phyloP scores from a whole-genome alignment of 1,140 invertebrate genomes.

The Coptotermes formosanus region DNA sequence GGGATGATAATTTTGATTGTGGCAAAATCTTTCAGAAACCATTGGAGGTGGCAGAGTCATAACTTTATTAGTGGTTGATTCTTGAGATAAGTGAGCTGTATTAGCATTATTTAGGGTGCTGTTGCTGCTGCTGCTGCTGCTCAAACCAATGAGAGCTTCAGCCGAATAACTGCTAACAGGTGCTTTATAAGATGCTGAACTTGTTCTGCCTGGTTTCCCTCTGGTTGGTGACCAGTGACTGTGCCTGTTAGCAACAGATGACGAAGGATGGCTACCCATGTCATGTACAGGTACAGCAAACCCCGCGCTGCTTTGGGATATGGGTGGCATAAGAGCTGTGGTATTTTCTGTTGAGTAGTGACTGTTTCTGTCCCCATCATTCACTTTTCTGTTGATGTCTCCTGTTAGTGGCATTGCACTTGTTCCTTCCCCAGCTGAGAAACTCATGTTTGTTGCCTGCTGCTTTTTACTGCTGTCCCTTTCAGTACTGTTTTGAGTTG shows the following conservation, averaged over 20 bases:
- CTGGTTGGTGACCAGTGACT: slow-evolving; percentile 39
- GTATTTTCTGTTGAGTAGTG: neutral
- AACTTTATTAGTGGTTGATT: slow-evolving; percentile 24
- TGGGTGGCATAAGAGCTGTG: neutral
- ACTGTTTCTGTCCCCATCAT: neutral
- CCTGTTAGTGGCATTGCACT: neutral
- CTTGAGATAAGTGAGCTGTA: neutral
- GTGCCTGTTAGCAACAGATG: neutral
- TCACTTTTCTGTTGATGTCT: neutral
- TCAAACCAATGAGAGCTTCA: slow-evolving; percentile 36
- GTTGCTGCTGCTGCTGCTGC: slow-evolving; percentile 15
- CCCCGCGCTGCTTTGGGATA: neutral
- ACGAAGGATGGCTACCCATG: neutral
- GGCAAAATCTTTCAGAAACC: slow-evolving; percentile 31
- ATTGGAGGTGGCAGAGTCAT: slow-evolving; percentile 30
- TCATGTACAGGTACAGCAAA: neutral
- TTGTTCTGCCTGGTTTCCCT: slow-evolving; percentile 41
- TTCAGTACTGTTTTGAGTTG: neutral
- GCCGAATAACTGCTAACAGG: slow-evolving; percentile 35
- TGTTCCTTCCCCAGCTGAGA: neutral
- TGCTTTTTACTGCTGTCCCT: neutral
- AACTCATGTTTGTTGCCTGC: neutral
- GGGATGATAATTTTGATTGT: slow-evolving; percentile 17
- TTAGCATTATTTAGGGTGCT: neutral
- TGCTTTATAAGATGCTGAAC: slow-evolving; percentile 30